Evolutionary conservation across 2,113 vertebrate genomes (phyloP), one percentile per base, ranked within the genome.

Genomic region (Pelecanus crispus): DNA sequence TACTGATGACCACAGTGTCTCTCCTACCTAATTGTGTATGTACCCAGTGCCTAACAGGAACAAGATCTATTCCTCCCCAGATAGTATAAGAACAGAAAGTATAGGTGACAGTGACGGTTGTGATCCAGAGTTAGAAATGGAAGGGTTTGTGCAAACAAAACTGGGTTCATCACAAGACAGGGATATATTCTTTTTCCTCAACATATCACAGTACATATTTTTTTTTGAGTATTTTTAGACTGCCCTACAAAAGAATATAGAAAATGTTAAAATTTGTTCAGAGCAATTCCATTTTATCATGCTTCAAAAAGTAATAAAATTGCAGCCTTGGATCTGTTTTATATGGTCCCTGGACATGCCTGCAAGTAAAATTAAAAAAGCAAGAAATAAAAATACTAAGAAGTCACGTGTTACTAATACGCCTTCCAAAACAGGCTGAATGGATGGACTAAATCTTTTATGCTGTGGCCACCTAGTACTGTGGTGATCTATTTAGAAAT

Each of bases 201-300:
- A 7, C 0, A 0, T 81, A 65, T 83, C 81, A 45, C 49, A 71
- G 38, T 68, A 59, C 71, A 44, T 86, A 66, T 78, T 88, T 96
- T 92, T 92, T 87, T 86, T 87, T 68, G 71, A 82, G 53, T 82
- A 59, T 87, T 95, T 94, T 82, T 95, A 80, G 58, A 47, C n/a
- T 59, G 31, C 0, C 0, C 36, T 75, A 65, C 56, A 87, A 85
- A 94, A 81, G 88, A 91, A 66, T 87, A 89, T 52, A 80, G 61
- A 86, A 94, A 79, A 86, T 82, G 61, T 89, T 96, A 95, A 89
- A 92, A 87, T 91, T 94, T 95, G 50, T 84, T 95, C 70, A 85
- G 53, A 53, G 16, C 70, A 92, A 91, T 87, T 94, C 50, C 36
- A 58, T 94, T 91, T 82, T 89, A 82, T 92, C 91, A 79, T 66